phyloP scores from a whole-genome alignment of 2,113 vertebrate genomes.

The Beaufortia kweichowensis region DNA sequence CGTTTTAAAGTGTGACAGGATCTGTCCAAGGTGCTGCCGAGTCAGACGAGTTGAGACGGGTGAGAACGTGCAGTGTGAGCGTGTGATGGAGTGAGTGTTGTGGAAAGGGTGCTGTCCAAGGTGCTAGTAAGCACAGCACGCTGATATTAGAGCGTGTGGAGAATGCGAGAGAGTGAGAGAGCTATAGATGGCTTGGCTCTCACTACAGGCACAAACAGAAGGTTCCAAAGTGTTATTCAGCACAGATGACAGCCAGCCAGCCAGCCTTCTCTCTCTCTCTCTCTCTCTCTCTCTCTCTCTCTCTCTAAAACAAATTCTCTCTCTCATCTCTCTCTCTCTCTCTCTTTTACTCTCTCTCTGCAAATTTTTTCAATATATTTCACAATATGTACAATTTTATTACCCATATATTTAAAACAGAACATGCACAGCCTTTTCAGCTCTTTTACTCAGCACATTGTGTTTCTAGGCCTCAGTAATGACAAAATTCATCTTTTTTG shows the following conservation, averaged over 20 bases:
- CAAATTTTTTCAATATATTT: too few species aligned
- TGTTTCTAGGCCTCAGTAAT: too few species aligned
- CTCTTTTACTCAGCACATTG: too few species aligned
- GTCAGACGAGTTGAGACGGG: slow-evolving; percentile 45
- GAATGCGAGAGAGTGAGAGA: slow-evolving; percentile 29
- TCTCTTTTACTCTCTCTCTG: too few species aligned
- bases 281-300: neutral
- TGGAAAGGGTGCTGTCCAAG: slow-evolving; percentile 32
- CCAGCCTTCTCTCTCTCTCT: slow-evolving; percentile 30
- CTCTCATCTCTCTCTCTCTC: too few species aligned
- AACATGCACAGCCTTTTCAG: too few species aligned
- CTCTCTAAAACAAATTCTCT: slow-evolving; percentile 37
- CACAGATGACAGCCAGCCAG: slow-evolving; percentile 46
- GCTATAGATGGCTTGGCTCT: slow-evolving; percentile 52
- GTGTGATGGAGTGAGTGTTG: slow-evolving; percentile 41
- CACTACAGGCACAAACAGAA: slow-evolving; percentile 55
- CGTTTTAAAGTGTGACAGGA: slow-evolving; percentile 25
- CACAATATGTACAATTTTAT: neutral
- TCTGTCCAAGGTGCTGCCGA: slow-evolving; percentile 61
- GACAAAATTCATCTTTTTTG: too few species aligned
- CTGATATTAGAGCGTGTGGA: slow-evolving; percentile 26
- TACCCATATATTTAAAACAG: too few species aligned
- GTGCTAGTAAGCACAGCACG: slow-evolving; percentile 20
- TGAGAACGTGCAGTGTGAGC: slow-evolving; percentile 51
- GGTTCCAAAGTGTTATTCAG: slow-evolving; percentile 49